Conservation (phyloP, 2,797 vertebrate genomes). For the Anguilla pacifica region DNA sequence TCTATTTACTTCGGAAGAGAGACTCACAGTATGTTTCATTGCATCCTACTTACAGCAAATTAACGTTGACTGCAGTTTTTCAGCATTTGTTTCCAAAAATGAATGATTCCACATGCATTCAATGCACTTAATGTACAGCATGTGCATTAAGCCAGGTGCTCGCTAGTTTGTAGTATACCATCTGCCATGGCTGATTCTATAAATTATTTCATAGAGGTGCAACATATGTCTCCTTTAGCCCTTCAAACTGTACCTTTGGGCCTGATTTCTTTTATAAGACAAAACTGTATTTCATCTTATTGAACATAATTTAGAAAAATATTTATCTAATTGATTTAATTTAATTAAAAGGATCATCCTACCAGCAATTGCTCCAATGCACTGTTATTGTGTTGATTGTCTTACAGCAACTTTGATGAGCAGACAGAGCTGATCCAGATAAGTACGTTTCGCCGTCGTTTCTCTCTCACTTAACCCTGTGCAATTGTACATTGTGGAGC, state of each 20-base stretch:
- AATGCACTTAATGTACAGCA: background rate
- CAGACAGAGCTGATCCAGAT: conserved; percentile 54
- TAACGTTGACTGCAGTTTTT: background rate
- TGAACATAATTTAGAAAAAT: background rate
- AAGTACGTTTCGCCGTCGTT: conserved; percentile 58
- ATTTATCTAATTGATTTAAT: background rate
- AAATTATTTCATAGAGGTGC: background rate
- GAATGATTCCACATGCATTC: background rate
- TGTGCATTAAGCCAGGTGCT: background rate
- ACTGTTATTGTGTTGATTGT: conserved; percentile 24
- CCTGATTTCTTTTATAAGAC: background rate
- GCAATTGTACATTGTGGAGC: background rate
- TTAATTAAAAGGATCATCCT: background rate
- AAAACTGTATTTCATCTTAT: background rate
- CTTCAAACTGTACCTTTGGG: background rate
- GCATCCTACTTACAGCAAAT: background rate
- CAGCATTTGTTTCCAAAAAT: background rate
- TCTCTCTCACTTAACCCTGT: background rate
- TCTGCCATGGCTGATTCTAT: background rate
- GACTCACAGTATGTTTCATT: conserved; percentile 71
- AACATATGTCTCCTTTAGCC: background rate
- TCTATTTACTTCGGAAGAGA: conserved; percentile 78
- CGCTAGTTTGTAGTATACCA: background rate
- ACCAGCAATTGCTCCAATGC: background rate
- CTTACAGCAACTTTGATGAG: conserved; percentile 52